Base-by-base conservation (phyloP, 2,113 vertebrate species). In the Pteronura brasiliensis region DNA sequence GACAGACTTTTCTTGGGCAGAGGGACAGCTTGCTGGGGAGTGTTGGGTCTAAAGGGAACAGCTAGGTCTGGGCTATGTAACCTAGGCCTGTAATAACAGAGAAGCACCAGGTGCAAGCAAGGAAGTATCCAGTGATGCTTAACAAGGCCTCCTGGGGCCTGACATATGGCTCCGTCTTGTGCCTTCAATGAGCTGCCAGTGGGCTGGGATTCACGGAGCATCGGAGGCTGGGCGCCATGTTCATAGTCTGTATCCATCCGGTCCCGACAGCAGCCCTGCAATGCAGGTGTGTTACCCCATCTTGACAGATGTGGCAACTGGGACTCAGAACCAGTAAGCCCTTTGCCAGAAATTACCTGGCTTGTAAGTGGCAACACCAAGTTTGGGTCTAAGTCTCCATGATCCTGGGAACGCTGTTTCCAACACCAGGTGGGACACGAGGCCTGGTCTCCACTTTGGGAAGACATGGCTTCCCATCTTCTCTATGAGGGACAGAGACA, bases 171-270 rank as follows among this genome's bases (percentile, higher is more conserved):
- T 69, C 14, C 9, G 11, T 61, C 72, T 69, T 65, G 12, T 69
- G 39, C 36, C 55, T 88, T 94, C 59, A 15, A 59, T n/a, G 17
- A 31, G 21, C 34, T 12, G 17, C 31, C 44, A 44, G 47, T 14
- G 61, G 52, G 36, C 27, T 7, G 4, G 52, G 67, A 25, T 55
- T 84, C 76, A 87, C 42, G 1, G 4, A 63, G 49, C 14, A 0
- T 27, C 2, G 5, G 65, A 42, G 5, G 9, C 25, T 1, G 6
- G 18, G 20, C 42, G 17, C 57, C 18, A 6, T 39, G 31, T 12
- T 79, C 4, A 0, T 17, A 10, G 59, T 31, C 72, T 39, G 0
- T 14, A 4, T 12, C 17, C 3, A 0, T 27, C 80, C 14, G 18
- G 3, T n/a, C 34, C 67, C 42, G 31, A 59, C 39, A 47, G 21